These are phyloP conservation scores for Rosalia funebris DNA, from an alignment of 2,888 invertebrate genomes.

Conservation along the genomic window DNA sequence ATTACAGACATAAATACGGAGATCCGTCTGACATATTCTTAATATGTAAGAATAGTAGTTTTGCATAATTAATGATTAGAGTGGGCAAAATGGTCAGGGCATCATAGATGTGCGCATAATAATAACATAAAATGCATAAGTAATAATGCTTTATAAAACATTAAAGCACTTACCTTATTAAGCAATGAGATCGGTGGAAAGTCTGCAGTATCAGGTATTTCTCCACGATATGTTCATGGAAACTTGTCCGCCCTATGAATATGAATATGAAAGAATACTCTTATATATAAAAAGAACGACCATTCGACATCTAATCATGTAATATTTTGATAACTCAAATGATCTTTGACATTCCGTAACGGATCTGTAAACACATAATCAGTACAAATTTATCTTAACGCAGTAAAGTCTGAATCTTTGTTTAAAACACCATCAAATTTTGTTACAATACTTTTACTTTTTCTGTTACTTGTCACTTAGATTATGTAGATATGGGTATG, in stretches of 20 bases:
- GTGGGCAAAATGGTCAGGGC: background rate
- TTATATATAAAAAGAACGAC: background rate
- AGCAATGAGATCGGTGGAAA: background rate
- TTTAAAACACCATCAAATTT: background rate
- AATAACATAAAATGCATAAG: too few relatives aligned
- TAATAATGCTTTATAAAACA: too few relatives aligned
- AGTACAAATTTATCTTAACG: background rate
- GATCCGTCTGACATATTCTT: too few relatives aligned
- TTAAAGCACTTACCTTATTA: too few relatives aligned
- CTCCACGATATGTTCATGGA: background rate
- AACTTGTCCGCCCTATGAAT: background rate
- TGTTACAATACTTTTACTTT: background rate
- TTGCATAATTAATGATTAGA: background rate
- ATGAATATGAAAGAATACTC: background rate
- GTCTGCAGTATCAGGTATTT: background rate
- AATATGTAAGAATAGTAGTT: too few relatives aligned
- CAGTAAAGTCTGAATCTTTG: background rate
- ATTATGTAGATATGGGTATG: background rate
- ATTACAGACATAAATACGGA: too few relatives aligned
- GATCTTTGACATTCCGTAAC: background rate
- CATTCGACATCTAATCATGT: background rate
- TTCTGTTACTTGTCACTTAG: background rate
- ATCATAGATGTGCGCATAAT: too few relatives aligned
- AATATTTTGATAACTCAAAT: background rate
- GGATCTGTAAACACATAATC: background rate